Evolutionary conservation across 2,797 vertebrate genomes (phyloP), one percentile per base, ranked within the genome.

Genomic region (Acrocephalus scirpaceus): DNA sequence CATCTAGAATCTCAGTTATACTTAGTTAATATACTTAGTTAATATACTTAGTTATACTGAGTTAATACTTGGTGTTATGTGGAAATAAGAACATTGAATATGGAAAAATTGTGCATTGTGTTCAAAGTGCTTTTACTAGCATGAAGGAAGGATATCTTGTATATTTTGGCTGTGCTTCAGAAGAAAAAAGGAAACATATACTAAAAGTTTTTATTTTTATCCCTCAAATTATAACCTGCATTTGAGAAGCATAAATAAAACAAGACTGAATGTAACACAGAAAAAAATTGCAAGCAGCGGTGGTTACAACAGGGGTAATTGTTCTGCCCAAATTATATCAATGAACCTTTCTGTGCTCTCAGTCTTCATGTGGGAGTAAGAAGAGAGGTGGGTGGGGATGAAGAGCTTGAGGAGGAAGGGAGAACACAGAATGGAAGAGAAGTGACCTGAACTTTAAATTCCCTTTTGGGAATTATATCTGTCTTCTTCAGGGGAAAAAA

Each of bases 151-250:
- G 79, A 26, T 58, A 58, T 47, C 8, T 87, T 79, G 26, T 67
- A 13, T 56, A 66, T 60, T 92, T 95, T 91, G 82, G 53, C 34
- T 44, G 26, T 78, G 40, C 90, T 79, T 87, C 16, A 50, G 26
- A 40, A 54, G 38, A 86, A 88, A 88, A 84, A 74, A 16, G 16
- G 86, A 77, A 93, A 50, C 25, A 32, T 86, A 87, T 60, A 69
- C 44, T 54, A 47, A 30, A 83, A 60, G 26, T 22, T 93, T 92
- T 92, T 96, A 95, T 97, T 97, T 97, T 96, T 97, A 96, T 94
- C 91, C 54, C 79, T 96, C 57, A 94, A 73, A 98, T 98, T 96
- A 57, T 72, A 92, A 84, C 56, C 79, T 97, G 70, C 36, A 60
- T 91, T 94, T 92, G 84, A 93, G 90, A 95, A 96, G 86, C 47